phyloP scores from a whole-genome alignment of 1,140 invertebrate species.

The Pararge aegeria region DNA sequence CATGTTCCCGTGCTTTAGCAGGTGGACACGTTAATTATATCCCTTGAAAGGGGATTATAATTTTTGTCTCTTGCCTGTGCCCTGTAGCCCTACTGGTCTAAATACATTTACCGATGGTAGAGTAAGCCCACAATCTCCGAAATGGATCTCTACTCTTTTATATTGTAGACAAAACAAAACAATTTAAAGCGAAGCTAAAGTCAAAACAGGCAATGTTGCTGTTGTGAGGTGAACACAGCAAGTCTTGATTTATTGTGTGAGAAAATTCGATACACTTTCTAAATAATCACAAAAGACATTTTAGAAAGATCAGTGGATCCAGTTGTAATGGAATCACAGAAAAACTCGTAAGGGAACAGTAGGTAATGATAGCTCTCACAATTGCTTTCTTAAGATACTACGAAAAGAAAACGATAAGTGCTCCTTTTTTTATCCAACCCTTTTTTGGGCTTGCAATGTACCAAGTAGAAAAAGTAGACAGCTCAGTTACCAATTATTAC shows the following conservation, averaged over 20 bases:
- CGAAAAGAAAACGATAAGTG: constrained; percentile 2
- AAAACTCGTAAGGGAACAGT: constrained; percentile 10
- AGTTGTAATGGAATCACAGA: constrained; percentile 1
- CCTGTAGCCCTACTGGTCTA: too few relatives aligned
- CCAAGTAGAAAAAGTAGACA: background rate
- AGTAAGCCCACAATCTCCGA: too few relatives aligned
- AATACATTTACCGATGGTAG: too few relatives aligned
- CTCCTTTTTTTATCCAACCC: background rate
- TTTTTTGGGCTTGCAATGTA: background rate
- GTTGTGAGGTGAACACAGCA: too few relatives aligned
- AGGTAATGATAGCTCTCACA: background rate
- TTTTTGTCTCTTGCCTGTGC: too few relatives aligned
- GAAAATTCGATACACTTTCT: constrained; percentile 18
- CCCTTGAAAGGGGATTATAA: too few relatives aligned
- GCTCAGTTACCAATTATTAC: background rate
- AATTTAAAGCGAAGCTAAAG: too few relatives aligned
- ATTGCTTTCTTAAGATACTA: constrained; percentile 14
- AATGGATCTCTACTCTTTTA: too few relatives aligned
- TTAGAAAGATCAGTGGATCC: constrained; percentile 13
- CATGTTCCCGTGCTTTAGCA: too few relatives aligned
- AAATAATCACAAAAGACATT: constrained; percentile 16
- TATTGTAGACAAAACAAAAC: background rate
- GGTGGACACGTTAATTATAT: too few relatives aligned
- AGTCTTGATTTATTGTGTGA: background rate
- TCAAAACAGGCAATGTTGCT: background rate